Conservation (phyloP, 2,797 vertebrate genomes). For the Cetoscarus ocellatus region DNA sequence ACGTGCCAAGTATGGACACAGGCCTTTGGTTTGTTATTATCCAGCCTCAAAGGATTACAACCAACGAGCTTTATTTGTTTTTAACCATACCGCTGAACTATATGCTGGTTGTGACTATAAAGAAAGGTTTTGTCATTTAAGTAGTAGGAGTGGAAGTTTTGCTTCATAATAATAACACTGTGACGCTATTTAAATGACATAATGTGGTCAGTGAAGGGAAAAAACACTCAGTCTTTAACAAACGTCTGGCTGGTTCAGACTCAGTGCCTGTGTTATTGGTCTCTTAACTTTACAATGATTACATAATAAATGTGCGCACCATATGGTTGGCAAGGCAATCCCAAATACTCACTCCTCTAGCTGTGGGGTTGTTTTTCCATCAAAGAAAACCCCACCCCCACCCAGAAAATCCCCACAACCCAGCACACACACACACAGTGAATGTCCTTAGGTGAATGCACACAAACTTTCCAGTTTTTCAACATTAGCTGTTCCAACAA, state of each 20-base stretch:
- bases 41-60: too few relatives aligned
- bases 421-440: constrained; percentile 21
- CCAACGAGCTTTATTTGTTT: background rate
- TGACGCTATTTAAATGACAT: constrained; percentile 24
- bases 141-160: background rate
- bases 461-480: constrained; percentile 38
- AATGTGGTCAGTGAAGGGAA: constrained; percentile 19
- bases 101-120: background rate
- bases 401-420: constrained; percentile 8
- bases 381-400: constrained; percentile 42
- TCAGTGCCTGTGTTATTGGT: constrained; percentile 48
- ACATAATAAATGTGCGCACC: constrained; percentile 78
- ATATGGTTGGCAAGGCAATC: constrained; percentile 71
- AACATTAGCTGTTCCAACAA: background rate
- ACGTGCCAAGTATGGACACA: too few relatives aligned
- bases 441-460: constrained; percentile 42
- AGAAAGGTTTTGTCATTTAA: background rate
- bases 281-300: constrained; percentile 75
- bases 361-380: constrained; percentile 70
- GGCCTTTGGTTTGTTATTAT: too few relatives aligned
- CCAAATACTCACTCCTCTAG: constrained; percentile 59
- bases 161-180: constrained; percentile 16
- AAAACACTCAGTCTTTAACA: constrained; percentile 49
- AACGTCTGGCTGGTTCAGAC: constrained; percentile 52
- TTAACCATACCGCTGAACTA: background rate